Percentiles rank a stretch among this genome's conserved stretches.
phyloP scores from a whole-genome alignment of 2,113 vertebrate genomes.

The Hylia prasina region DNA sequence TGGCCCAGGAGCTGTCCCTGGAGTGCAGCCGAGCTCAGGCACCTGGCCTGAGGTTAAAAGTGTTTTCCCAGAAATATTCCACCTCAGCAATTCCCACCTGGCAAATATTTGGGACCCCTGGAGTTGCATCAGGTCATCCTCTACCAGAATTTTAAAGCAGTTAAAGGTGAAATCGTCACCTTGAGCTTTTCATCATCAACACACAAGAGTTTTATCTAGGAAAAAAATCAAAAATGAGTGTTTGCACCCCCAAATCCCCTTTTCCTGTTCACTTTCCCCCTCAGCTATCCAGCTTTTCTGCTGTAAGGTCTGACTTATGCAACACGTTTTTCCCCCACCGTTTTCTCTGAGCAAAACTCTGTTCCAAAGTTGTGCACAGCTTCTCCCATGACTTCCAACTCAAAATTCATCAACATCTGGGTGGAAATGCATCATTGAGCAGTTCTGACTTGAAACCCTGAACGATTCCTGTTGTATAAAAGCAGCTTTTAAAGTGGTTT shows the following conservation, averaged over 20 bases:
- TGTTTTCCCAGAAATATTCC: background rate
- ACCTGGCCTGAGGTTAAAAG: no score
- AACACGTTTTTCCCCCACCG: background rate
- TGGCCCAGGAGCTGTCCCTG: background rate
- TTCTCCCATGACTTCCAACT: background rate
- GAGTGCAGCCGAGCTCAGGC: background rate
- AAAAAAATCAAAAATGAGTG: background rate
- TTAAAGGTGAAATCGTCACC: background rate
- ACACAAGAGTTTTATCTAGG: background rate
- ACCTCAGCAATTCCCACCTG: background rate
- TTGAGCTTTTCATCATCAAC: background rate
- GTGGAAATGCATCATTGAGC: background rate
- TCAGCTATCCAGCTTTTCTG: background rate
- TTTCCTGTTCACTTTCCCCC: background rate
- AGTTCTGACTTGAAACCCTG: background rate
- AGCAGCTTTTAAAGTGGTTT: background rate
- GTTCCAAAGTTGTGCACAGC: background rate
- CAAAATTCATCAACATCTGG: background rate
- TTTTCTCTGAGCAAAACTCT: background rate
- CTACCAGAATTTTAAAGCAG: background rate
- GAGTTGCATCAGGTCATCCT: background rate
- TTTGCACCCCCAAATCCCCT: rapidly evolving
- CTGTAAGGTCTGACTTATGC: background rate
- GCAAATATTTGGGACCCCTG: background rate
- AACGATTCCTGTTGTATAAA: background rate